Evolutionary conservation across 2,888 invertebrate species (phyloP).

Genomic region (Nomada fabriciana): DNA sequence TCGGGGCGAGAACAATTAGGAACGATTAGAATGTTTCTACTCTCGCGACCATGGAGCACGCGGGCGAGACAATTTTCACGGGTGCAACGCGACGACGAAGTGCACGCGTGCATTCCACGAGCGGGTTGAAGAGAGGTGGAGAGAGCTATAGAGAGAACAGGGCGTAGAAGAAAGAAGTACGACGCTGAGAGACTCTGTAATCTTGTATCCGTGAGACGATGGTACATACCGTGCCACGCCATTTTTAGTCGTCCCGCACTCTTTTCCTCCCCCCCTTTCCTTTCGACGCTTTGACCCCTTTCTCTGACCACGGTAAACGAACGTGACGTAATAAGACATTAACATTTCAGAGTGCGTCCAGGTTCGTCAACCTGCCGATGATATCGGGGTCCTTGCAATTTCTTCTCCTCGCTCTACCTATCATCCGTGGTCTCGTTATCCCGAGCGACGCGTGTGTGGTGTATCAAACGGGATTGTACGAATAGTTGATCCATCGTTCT

Average conservation of each 20-base stretch:
- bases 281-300: conserved; percentile 59
- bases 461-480: too few species aligned
- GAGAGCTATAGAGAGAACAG: neutral
- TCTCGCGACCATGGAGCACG: neutral
- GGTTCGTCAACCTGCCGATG: conserved; percentile 62
- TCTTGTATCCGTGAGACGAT: conserved; percentile 52
- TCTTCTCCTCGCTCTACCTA: neutral
- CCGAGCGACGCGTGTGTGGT: too few species aligned
- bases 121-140: neutral
- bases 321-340: conserved; percentile 64
- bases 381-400: conserved; percentile 11
- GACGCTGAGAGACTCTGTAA: conserved; percentile 31
- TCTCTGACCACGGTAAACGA: conserved; percentile 54
- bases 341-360: conserved; percentile 51
- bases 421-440: neutral
- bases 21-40: conserved; percentile 49
- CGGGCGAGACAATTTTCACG: conserved; percentile 17
- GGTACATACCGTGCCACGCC: conserved; percentile 41
- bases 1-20: conserved; percentile 51
- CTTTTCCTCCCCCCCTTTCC: conserved; percentile 55
- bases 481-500: too few species aligned
- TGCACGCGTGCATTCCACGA: conserved; percentile 37
- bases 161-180: conserved; percentile 22
- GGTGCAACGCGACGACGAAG: conserved; percentile 30
- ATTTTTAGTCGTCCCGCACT: conserved; percentile 57